Conservation (phyloP, 2,113 vertebrate species). For the Brachyistius frenatus region DNA sequence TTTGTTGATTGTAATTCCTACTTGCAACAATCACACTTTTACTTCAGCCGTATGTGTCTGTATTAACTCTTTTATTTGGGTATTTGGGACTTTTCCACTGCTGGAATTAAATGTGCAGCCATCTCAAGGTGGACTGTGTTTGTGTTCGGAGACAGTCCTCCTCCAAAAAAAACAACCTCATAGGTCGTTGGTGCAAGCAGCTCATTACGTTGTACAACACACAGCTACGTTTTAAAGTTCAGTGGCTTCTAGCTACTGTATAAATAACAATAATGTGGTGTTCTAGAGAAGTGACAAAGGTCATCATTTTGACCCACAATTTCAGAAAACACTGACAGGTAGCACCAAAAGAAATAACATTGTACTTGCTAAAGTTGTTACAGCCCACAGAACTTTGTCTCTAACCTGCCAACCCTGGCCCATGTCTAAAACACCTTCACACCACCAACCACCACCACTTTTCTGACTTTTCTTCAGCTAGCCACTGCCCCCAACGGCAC, state of each 20-base stretch:
- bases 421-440: background rate
- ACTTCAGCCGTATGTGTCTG: background rate
- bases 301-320: too few relatives aligned
- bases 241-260: too few relatives aligned
- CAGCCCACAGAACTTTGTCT: slow-evolving; percentile 1
- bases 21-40: slow-evolving; percentile 6
- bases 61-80: background rate
- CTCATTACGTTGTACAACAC: too few relatives aligned
- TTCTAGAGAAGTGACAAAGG: too few relatives aligned
- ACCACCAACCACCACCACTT: slow-evolving; percentile 48
- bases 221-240: too few relatives aligned
- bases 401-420: slow-evolving; percentile 13
- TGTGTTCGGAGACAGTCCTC: too few relatives aligned
- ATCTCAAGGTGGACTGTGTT: background rate
- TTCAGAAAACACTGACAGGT: background rate
- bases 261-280: too few relatives aligned
- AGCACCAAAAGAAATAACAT: slow-evolving; percentile 23
- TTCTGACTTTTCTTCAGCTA: slow-evolving; percentile 46
- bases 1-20: slow-evolving; percentile 6
- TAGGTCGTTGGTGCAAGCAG: too few relatives aligned
- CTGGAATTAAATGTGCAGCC: background rate
- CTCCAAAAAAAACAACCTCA: too few relatives aligned
- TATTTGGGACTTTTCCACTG: background rate
- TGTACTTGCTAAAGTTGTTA: slow-evolving; percentile 7
- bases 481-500: slow-evolving; percentile 40